A percentile compares a stretch with the other conserved stretches of the same genome.
Conservation (phyloP, 2,113 vertebrate genomes). For the Pampusana beccarii region DNA sequence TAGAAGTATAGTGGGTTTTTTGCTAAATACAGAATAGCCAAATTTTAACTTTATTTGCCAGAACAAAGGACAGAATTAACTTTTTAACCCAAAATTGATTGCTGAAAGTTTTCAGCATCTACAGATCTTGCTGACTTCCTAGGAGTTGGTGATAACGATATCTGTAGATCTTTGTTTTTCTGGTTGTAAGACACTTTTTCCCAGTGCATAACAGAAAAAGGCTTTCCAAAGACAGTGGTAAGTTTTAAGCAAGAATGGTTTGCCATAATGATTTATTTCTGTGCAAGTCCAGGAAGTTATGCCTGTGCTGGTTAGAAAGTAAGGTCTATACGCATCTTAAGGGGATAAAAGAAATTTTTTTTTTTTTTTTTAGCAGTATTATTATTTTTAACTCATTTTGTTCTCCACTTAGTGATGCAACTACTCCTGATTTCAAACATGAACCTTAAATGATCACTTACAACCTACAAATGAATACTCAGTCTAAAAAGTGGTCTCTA, state of each 20-base stretch:
- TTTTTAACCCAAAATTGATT: not conserved
- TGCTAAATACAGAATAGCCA: not conserved
- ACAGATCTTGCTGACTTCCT: not conserved
- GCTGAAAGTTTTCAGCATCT: not conserved
- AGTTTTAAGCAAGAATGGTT: not conserved
- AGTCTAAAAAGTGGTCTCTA: not conserved
- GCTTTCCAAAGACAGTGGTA: not conserved
- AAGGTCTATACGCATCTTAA: not conserved
- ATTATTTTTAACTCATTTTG: not conserved
- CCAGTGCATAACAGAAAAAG: not conserved
- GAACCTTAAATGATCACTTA: not conserved
- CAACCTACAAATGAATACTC: not conserved
- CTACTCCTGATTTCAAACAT: not conserved
- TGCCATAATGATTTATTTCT: not conserved
- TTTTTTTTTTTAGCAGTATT: not conserved
- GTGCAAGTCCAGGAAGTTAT: not conserved
- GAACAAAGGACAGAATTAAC: not conserved
- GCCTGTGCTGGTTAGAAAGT: not conserved
- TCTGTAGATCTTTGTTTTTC: not conserved
- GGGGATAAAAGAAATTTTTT: not conserved
- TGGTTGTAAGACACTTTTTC: not conserved
- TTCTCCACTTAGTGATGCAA: not conserved
- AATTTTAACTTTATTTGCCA: not conserved
- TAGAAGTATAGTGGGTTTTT: not conserved
- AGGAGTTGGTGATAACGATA: not conserved